Percentiles rank a stretch among this genome's conserved stretches.
Conservation (phyloP, 92 coral and sea anemone species). For the Phymanthus crucifer region DNA sequence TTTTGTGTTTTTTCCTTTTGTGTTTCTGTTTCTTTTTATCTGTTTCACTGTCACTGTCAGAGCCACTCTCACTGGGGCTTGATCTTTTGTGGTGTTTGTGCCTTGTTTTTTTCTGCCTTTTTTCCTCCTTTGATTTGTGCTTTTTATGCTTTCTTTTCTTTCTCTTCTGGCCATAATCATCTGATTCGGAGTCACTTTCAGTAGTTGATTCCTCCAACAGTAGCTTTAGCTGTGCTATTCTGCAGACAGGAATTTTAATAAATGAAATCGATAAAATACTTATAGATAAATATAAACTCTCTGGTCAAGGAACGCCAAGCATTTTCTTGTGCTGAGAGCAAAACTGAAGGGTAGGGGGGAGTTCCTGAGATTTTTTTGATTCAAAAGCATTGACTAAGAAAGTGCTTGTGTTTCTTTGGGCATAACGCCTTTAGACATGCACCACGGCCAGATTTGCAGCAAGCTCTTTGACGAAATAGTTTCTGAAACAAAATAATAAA, state of each 20-base stretch:
- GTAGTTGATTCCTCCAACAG: constrained; percentile 91
- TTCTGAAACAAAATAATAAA: too few species aligned
- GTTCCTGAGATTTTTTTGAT: too few species aligned
- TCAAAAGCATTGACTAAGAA: too few species aligned
- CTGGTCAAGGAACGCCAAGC: too few species aligned
- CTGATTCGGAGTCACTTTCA: constrained; percentile 68
- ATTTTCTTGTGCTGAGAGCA: too few species aligned
- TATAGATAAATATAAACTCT: background rate
- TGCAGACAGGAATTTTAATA: constrained; percentile 7
- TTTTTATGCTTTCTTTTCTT: constrained; percentile 44
- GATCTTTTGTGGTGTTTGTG: constrained; percentile 4
- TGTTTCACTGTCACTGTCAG: constrained; percentile 1
- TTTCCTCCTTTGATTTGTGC: constrained; percentile 43
- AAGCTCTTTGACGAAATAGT: too few species aligned
- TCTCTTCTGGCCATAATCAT: constrained; percentile 42
- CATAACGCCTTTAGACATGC: too few species aligned
- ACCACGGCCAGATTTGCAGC: too few species aligned
- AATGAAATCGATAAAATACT: too few species aligned
- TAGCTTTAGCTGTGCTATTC: constrained; percentile 91
- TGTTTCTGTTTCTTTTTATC: background rate
- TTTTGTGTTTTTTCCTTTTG: background rate
- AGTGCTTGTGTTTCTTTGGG: too few species aligned
- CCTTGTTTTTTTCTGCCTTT: constrained; percentile 31
- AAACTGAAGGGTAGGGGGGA: too few species aligned
- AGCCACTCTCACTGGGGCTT: background rate